Conservation (phyloP, 2,797 vertebrate genomes). For the Peromyscus melanophrys region DNA sequence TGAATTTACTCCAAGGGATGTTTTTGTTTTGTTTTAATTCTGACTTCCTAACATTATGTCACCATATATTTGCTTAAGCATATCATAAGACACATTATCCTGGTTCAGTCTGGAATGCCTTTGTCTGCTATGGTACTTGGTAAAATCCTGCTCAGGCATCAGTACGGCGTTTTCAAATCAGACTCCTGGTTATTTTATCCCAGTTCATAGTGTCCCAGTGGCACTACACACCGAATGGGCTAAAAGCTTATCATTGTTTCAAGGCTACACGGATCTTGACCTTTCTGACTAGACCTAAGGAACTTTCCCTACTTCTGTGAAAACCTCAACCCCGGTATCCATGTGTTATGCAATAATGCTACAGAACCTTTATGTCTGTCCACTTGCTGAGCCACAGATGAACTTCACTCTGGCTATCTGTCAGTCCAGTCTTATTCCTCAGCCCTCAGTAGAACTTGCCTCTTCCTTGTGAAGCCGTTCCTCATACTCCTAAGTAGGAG, state of each 20-base stretch:
- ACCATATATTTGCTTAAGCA: neutral
- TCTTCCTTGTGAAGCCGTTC: conserved; percentile 61
- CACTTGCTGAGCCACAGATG: conserved; percentile 41
- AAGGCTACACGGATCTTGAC: neutral
- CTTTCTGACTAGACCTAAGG: neutral
- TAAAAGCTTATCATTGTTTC: neutral
- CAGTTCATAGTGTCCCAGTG: neutral
- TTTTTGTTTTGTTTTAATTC: neutral
- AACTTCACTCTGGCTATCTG: conserved; percentile 35
- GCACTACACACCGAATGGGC: neutral
- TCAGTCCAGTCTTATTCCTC: conserved; percentile 12
- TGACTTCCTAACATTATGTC: neutral
- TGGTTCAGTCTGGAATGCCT: neutral
- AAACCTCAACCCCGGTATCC: neutral
- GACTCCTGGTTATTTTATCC: neutral
- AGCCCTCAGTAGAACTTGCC: conserved; percentile 38
- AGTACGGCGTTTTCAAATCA: neutral
- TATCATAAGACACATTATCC: neutral
- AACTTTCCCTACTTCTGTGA: neutral
- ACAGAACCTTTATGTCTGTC: conserved; percentile 18
- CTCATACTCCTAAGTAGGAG: neutral
- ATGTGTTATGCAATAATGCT: neutral
- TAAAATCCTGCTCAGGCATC: neutral
- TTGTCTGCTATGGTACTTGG: neutral
- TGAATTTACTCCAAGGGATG: neutral